Evolutionary conservation across 2,888 invertebrate genomes (phyloP).

Genomic region (Ecdyonurus torrentis): DNA sequence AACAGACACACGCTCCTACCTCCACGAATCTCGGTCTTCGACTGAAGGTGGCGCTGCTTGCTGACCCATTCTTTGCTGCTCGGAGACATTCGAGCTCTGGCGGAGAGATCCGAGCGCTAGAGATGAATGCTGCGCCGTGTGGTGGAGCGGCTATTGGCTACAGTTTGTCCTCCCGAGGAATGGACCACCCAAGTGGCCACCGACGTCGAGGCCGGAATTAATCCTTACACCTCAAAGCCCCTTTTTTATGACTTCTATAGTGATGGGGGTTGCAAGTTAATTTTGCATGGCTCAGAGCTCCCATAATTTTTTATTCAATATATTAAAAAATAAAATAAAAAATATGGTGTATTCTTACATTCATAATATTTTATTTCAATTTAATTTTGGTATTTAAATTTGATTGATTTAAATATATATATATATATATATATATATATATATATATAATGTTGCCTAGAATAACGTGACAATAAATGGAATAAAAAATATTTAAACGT

Average conservation of each 20-base stretch:
- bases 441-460: too few relatives aligned
- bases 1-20: neutral
- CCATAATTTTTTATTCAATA: too few relatives aligned
- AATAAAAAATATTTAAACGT: too few relatives aligned
- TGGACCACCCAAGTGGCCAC: conserved; percentile 4
- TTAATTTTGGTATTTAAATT: too few relatives aligned
- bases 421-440: too few relatives aligned
- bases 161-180: neutral
- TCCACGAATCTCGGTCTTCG: neutral
- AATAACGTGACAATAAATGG: too few relatives aligned
- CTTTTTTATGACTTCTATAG: neutral
- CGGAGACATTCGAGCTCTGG: neutral
- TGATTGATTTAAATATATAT: too few relatives aligned
- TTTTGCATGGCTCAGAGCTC: neutral
- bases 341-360: too few relatives aligned
- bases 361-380: too few relatives aligned
- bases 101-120: neutral
- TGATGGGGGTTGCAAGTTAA: neutral
- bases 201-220: neutral
- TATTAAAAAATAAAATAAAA: too few relatives aligned
- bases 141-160: neutral
- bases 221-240: neutral
- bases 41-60: neutral
- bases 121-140: neutral
- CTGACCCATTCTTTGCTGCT: neutral